phyloP scores from a whole-genome alignment of 1,140 invertebrate species.

The Coelopa frigida region DNA sequence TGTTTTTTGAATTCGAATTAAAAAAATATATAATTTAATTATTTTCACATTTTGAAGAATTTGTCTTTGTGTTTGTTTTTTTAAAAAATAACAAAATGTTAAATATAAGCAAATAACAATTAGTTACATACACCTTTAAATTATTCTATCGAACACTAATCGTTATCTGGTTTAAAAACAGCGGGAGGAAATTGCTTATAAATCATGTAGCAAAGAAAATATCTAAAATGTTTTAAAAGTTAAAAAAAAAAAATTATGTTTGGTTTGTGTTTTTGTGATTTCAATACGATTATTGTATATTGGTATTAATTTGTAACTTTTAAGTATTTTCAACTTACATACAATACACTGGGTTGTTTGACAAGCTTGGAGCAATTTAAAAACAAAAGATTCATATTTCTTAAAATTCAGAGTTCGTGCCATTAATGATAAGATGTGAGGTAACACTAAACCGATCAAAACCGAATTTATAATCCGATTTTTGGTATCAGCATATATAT shows the following conservation, averaged over 20 bases:
- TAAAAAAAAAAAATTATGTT: conserved; percentile 6
- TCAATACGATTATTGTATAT: background rate
- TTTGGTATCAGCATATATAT: background rate
- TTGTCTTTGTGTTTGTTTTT: conserved; percentile 6
- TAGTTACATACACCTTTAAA: background rate
- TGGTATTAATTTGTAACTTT: background rate
- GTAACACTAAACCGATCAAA: too few species aligned
- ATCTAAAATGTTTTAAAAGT: background rate
- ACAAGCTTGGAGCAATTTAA: too few species aligned
- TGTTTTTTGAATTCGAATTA: too few species aligned
- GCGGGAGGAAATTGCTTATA: background rate
- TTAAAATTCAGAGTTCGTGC: too few species aligned
- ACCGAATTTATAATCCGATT: background rate
- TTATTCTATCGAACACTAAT: background rate
- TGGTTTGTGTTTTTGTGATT: background rate
- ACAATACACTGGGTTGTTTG: too few species aligned
- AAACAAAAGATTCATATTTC: too few species aligned
- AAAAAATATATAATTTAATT: too few species aligned
- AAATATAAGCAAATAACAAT: background rate
- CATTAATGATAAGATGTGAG: too few species aligned
- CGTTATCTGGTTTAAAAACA: too few species aligned
- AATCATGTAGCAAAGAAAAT: background rate
- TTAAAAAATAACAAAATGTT: conserved; percentile 1
- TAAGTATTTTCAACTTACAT: background rate
- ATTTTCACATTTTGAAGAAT: too few species aligned